phyloP scores from a whole-genome alignment of 2,888 invertebrate genomes.

The Hydropsyche betteni region DNA sequence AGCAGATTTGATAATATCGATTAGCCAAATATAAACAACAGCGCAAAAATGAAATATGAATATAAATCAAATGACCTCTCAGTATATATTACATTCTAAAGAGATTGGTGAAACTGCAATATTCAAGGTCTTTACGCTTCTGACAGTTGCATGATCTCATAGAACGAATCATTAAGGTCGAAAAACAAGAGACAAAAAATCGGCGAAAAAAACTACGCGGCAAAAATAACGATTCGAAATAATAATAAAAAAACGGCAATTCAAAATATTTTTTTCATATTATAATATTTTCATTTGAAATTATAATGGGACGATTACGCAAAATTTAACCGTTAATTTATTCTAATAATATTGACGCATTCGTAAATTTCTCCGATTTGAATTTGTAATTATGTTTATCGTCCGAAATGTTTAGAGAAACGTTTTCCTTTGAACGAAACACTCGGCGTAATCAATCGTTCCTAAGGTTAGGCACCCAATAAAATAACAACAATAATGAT shows the following conservation, averaged over 20 bases:
- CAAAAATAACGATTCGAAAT: conserved; percentile 5
- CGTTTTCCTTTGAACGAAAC: conserved; percentile 27
- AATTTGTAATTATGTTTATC: conserved; percentile 11
- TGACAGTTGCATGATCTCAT: conserved; percentile 21
- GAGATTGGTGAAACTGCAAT: conserved; percentile 22
- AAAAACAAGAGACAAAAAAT: conserved; percentile 22
- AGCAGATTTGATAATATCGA: background rate
- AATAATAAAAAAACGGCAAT: background rate
- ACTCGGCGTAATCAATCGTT: conserved; percentile 33
- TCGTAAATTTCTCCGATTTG: conserved; percentile 11
- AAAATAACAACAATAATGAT: conserved; percentile 42
- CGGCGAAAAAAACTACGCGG: background rate
- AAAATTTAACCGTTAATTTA: no score
- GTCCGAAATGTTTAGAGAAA: background rate
- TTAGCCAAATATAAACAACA: no score
- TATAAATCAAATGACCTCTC: conserved; percentile 1
- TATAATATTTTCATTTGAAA: no score
- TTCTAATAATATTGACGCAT: background rate
- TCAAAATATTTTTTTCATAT: background rate
- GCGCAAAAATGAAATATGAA: background rate
- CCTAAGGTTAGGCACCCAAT: conserved; percentile 30
- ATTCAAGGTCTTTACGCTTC: conserved; percentile 22
- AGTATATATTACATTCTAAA: conserved; percentile 3
- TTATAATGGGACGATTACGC: no score
- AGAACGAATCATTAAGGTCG: conserved; percentile 21